Percentiles rank a stretch among this genome's conserved stretches.
These are phyloP conservation scores for Philantomba maxwellii DNA, from an alignment of 2,113 vertebrate genomes.

Conservation along the genomic window DNA sequence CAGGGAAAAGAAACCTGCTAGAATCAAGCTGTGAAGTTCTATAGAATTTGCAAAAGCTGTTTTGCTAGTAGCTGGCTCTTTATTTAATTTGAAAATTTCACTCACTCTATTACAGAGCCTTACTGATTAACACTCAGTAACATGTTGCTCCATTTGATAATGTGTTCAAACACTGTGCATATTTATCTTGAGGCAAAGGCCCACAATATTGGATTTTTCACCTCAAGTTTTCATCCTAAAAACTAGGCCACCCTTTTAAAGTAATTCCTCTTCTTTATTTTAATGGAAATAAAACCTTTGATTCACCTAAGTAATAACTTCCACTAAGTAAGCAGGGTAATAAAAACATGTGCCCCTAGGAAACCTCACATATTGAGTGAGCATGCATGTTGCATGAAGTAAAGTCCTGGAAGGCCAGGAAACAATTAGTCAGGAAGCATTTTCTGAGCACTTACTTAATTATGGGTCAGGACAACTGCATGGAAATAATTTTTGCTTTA, in stretches of 20 bases:
- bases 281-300: background rate
- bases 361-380: background rate
- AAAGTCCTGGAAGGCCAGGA: background rate
- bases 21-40: conserved; percentile 20
- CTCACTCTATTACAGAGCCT: background rate
- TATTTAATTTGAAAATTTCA: background rate
- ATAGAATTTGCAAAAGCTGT: background rate
- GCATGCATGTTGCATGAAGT: background rate
- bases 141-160: background rate
- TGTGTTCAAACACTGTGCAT: background rate
- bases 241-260: background rate
- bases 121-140: background rate
- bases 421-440: conserved; percentile 45
- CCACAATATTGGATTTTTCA: background rate
- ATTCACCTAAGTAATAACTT: background rate
- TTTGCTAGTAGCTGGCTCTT: background rate
- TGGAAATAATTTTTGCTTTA: conserved; percentile 53
- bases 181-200: background rate
- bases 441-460: conserved; percentile 48
- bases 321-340: background rate
- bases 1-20: background rate
- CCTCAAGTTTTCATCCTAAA: background rate
- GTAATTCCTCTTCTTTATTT: background rate
- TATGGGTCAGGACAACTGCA: conserved; percentile 28
- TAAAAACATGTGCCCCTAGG: background rate